Percentiles rank a stretch among this genome's conserved stretches.
These are phyloP conservation scores for Leptura quadrifasciata DNA, from an alignment of 2,888 invertebrate species.

Conservation along the genomic window DNA sequence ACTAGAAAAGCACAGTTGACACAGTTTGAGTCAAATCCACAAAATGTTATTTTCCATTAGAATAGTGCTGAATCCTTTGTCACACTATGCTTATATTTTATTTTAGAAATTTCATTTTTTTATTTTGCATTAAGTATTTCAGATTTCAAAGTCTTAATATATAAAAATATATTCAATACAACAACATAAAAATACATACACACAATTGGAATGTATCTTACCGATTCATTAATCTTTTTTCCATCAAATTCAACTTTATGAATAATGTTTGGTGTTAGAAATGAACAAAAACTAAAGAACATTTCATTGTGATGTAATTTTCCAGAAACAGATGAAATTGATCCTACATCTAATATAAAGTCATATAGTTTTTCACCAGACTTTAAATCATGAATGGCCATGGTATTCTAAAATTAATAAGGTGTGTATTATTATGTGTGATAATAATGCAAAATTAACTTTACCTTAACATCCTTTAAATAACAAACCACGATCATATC, in stretches of 20 bases:
- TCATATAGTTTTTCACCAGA: constrained; percentile 83
- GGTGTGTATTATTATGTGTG: not conserved
- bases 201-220: constrained; percentile 65
- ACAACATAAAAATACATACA: too few species aligned
- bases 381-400: constrained; percentile 86
- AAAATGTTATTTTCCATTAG: too few species aligned
- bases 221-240: constrained; percentile 78
- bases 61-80: too few species aligned
- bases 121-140: too few species aligned
- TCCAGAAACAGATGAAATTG: constrained; percentile 89
- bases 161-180: too few species aligned
- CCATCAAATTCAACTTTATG: constrained; percentile 87
- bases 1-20: too few species aligned
- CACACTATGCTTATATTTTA: too few species aligned
- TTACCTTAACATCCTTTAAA: constrained; percentile 95
- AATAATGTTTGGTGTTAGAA: constrained; percentile 91
- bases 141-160: too few species aligned
- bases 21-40: too few species aligned
- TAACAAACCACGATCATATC: constrained; percentile 92
- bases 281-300: constrained; percentile 96
- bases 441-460: constrained; percentile 36
- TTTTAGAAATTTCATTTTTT: too few species aligned
- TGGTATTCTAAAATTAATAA: constrained; percentile 80
- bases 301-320: constrained; percentile 90
- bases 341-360: constrained; percentile 91